Base-by-base conservation (phyloP, 2,888 invertebrate genomes). In the Sinotaia quadrata region DNA sequence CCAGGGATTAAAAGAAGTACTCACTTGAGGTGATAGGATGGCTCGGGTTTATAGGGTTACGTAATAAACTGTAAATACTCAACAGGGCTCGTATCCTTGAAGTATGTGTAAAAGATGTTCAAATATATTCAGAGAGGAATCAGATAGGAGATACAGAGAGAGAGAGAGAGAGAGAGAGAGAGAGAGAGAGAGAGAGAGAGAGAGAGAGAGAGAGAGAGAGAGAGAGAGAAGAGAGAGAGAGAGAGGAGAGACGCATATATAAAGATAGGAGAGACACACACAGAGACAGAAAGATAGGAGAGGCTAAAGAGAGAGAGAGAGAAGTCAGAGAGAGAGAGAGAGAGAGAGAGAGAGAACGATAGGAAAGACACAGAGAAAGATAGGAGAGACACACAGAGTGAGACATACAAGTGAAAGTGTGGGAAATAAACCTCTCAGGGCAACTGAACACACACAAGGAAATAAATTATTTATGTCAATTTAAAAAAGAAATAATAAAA, bases 161-260 rank as follows among this genome's bases (percentile, higher is more conserved):
- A 68, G 44, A 68, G 56, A 62, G 56, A 60, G 52, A 52, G 47
- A 62, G 56, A 47, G 56, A 68, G 31, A 62, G 24, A 58, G 67
- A 49, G 24, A 49, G 21, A 58, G 58, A 49, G 31, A 10, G 21
- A 37, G 36, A 41, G 61, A 54, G 29, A 56, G 37, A 65, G 44
- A 29, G 44, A 56, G 65, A 56, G 44, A 29, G 37, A 56, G 65
- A 65, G 44, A 24, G 27, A 56, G 37, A 54, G 31, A 37, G 29
- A 41, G 65, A 65, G 37, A 37, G 37, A 62, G 62, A n/a, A 29
- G 29, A 41, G 29, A 15, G 24, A 59, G 47, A 21, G 31, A 7
- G 10, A 36, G 36, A 49, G 8, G 29, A 2, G 27, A 18, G n/a
- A 7, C 31, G 12, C 21, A 1, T 33, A 24, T 33, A 7, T 33